Evolutionary conservation across 2,113 vertebrate genomes (phyloP).

Genomic region (Nothobranchius furzeri): DNA sequence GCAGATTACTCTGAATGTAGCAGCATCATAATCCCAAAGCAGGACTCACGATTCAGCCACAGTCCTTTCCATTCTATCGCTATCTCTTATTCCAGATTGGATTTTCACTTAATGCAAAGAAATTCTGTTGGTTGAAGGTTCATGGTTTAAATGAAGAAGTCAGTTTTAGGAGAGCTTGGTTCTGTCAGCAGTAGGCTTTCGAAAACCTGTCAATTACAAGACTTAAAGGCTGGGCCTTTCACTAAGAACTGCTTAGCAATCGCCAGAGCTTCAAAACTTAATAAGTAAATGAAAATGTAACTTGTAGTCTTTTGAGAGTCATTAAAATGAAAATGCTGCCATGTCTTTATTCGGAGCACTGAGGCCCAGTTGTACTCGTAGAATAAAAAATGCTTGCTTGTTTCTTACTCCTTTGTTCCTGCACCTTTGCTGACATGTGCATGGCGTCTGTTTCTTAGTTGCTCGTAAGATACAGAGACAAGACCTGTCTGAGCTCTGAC

Average conservation of each 20-base stretch:
- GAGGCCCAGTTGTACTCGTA: neutral
- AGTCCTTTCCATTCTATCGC: no score
- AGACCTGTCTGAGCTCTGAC: slow-evolving; percentile 32
- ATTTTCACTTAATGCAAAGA: no score
- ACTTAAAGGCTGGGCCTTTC: neutral
- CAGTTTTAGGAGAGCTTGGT: neutral
- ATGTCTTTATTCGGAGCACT: neutral
- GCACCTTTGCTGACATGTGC: slow-evolving; percentile 43
- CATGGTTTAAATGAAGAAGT: no score
- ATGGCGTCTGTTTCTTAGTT: slow-evolving; percentile 29
- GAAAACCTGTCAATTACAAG: neutral
- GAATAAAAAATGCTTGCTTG: slow-evolving; percentile 7
- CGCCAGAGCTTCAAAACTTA: neutral
- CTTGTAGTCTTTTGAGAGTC: slow-evolving; percentile 16
- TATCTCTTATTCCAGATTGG: no score
- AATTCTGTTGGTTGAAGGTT: no score
- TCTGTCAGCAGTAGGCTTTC: neutral
- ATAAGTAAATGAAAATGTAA: neutral
- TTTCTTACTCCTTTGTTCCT: slow-evolving; percentile 24
- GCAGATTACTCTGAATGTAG: no score
- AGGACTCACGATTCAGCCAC: no score
- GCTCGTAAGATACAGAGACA: slow-evolving; percentile 35
- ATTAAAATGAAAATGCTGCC: neutral
- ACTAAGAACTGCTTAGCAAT: neutral
- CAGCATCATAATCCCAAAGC: no score